Evolutionary conservation across 92 coral and sea anemone species (phyloP).

Genomic region (Zoanthus sansibaricus): DNA sequence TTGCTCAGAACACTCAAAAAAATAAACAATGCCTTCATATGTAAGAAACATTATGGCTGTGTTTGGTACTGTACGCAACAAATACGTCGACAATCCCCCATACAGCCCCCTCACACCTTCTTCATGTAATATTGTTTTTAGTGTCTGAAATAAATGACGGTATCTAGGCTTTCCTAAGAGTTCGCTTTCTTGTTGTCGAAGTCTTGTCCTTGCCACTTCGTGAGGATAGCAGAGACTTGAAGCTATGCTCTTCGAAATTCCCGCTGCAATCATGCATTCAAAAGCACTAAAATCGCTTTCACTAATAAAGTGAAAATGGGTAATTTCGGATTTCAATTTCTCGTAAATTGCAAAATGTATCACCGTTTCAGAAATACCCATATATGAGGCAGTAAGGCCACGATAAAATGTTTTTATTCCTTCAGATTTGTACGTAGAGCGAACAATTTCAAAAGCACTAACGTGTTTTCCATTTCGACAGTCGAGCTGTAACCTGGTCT

Average conservation of each 20-base stretch:
- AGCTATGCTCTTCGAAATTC: constrained; percentile 88
- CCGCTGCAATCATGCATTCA: constrained; percentile 92
- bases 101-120: constrained; percentile 91
- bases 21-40: constrained; percentile 85
- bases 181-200: constrained; percentile 89
- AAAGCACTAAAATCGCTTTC: constrained; percentile 65
- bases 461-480: constrained; percentile 67
- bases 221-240: constrained; percentile 93
- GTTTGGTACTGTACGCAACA: constrained; percentile 93
- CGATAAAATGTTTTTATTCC: constrained; percentile 94
- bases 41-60: constrained; percentile 93
- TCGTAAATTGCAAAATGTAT: constrained; percentile 94
- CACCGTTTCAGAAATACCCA: constrained; percentile 94
- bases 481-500: constrained; percentile 93
- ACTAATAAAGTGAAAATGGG: constrained; percentile 54
- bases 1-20: constrained; percentile 55
- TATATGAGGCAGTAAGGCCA: constrained; percentile 94
- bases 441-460: constrained; percentile 68
- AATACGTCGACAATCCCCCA: constrained; percentile 91
- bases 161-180: constrained; percentile 80
- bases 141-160: constrained; percentile 76
- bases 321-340: constrained; percentile 66
- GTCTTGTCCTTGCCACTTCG: constrained; percentile 94
- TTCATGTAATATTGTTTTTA: constrained; percentile 78
- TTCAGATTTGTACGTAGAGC: constrained; percentile 82